Percentiles rank a stretch among this genome's conserved stretches.
Evolutionary conservation across 2,113 vertebrate species (phyloP).

Genomic region (Neomonachus schauinslandi): DNA sequence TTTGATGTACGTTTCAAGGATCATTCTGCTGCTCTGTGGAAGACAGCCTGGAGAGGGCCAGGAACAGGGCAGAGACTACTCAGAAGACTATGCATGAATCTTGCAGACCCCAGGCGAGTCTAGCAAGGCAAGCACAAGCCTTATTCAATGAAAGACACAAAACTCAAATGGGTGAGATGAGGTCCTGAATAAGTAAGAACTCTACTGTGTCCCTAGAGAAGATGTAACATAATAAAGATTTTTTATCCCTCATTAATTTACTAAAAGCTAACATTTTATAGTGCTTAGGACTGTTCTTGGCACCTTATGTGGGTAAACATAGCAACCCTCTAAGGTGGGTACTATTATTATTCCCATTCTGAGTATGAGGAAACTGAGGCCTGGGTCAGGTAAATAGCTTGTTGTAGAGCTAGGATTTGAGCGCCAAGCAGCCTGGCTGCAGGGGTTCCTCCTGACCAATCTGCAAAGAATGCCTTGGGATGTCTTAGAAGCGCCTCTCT

Average conservation of each 20-base stretch:
- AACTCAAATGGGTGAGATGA: not conserved
- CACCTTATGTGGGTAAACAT: not conserved
- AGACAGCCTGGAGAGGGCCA: not conserved
- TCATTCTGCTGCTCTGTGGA: not conserved
- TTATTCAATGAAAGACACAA: slow-evolving; percentile 3
- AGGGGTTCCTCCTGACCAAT: not conserved
- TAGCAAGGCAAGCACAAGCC: not conserved
- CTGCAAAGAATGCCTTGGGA: not conserved
- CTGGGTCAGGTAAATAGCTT: not conserved
- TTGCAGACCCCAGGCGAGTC: not conserved
- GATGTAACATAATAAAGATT: not conserved
- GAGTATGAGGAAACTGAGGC: not conserved
- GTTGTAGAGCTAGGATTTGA: not conserved
- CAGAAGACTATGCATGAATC: not conserved
- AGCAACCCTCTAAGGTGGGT: not conserved
- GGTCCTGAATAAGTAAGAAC: not conserved
- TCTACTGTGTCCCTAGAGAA: not conserved
- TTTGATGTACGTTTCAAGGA: not conserved
- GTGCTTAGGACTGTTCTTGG: not conserved
- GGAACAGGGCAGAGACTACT: not conserved
- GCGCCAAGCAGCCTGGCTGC: not conserved
- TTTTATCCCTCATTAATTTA: not conserved
- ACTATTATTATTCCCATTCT: not conserved
- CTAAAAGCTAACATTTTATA: not conserved
- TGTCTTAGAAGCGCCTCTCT: not conserved